Percentiles rank a stretch among this genome's conserved stretches.
phyloP scores from a whole-genome alignment of 2,888 invertebrate species.

The Pemphredon lugubris region DNA sequence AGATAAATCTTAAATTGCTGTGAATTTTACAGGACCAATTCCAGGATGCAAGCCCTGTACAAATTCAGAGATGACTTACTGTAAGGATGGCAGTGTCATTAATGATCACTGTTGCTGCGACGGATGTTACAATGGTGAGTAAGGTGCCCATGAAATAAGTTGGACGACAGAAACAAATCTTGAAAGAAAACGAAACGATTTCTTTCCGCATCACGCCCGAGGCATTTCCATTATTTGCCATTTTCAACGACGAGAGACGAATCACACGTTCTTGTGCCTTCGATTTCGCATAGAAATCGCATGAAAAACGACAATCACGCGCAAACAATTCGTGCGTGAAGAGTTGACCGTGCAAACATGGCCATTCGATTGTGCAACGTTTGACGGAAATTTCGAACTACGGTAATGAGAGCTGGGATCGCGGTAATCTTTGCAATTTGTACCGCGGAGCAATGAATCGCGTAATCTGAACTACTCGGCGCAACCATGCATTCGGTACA shows the following conservation, averaged over 20 bases:
- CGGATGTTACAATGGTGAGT: constrained; percentile 83
- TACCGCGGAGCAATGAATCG: constrained; percentile 12
- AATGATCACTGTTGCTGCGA: constrained; percentile 85
- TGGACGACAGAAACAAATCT: too few species aligned
- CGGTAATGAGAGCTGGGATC: constrained; percentile 32
- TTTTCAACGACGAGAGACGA: constrained; percentile 6
- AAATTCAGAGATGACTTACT: constrained; percentile 84
- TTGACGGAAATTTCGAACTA: constrained; percentile 40
- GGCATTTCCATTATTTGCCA: not conserved
- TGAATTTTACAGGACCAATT: constrained; percentile 73
- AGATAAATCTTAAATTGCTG: not conserved
- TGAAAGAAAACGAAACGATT: not conserved
- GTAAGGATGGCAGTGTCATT: constrained; percentile 84
- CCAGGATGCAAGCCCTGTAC: constrained; percentile 86
- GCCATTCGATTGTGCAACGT: constrained; percentile 37
- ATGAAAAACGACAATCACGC: constrained; percentile 47
- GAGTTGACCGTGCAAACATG: constrained; percentile 47
- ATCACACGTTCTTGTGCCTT: constrained; percentile 18
- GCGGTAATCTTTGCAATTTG: constrained; percentile 18
- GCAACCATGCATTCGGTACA: constrained; percentile 4
- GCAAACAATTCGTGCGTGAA: constrained; percentile 68
- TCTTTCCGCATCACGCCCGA: not conserved
- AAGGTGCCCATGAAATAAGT: not conserved
- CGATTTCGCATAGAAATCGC: constrained; percentile 36
- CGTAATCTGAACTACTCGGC: constrained; percentile 11